phyloP scores from a whole-genome alignment of 2,113 vertebrate species.

The Scolopax mira region DNA sequence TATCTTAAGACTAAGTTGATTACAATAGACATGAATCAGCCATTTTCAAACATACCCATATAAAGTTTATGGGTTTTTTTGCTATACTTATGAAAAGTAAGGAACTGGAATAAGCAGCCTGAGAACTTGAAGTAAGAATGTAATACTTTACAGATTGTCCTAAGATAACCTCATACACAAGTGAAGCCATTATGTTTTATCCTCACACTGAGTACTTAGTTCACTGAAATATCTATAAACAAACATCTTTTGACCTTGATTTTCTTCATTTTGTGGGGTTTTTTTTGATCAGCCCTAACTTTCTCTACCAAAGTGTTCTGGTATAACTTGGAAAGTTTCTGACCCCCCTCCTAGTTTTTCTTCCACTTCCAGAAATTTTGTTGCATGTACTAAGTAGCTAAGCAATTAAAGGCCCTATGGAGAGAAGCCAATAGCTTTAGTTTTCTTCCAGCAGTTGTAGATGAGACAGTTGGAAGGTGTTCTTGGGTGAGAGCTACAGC shows the following conservation, averaged over 20 bases:
- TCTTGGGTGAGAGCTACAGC: neutral
- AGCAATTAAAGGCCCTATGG: neutral
- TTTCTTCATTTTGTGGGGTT: neutral
- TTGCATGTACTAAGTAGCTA: neutral
- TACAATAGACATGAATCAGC: neutral
- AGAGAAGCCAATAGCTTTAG: neutral
- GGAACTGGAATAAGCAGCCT: neutral
- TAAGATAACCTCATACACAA: neutral
- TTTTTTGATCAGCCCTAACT: neutral
- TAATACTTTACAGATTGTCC: neutral
- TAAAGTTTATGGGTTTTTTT: neutral
- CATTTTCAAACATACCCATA: neutral
- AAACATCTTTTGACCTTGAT: neutral
- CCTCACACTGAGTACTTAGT: neutral
- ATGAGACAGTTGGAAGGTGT: neutral
- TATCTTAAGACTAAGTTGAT: neutral
- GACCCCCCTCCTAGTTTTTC: neutral
- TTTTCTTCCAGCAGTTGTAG: neutral
- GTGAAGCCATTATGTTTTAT: neutral
- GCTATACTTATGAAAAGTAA: neutral
- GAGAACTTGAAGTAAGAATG: neutral
- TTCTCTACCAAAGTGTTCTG: neutral
- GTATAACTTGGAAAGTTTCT: neutral
- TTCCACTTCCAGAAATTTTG: neutral
- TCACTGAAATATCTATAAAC: neutral